Evolutionary conservation across 2,113 vertebrate species (phyloP), one percentile per base, ranked within the genome.

Genomic region (Syrmaticus mikado): DNA sequence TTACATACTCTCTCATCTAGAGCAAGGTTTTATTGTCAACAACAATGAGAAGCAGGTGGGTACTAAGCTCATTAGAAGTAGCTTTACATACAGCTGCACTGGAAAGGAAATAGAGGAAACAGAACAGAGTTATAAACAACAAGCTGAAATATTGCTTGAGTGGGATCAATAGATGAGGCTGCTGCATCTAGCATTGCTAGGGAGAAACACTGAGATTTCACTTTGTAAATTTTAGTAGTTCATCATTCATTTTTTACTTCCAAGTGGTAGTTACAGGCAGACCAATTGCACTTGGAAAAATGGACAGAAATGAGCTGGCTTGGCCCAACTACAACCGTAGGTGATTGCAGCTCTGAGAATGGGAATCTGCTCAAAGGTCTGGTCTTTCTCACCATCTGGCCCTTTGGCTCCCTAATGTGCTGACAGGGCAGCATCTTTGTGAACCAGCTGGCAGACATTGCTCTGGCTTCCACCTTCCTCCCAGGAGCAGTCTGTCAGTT

Each of bases 381-480:
- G 57, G 25, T 93, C 55, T 87, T 58, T 68, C 60, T 48, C 41
- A 89, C 95, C 94, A 96, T 96, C 96, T 97, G 97, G 89, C 52
- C 79, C 67, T 89, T 92, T 96, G 95, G 92, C 81, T 90, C 40
- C 77, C 72, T 30, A 41, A 57, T 45, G 67, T 83, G 80, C 92
- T 95, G 95, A 97, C 74, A 68, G 15, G 71, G 78, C 55, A 67
- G 74, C 58, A 78, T 95, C 75, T 61, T 57, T 85, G 46, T 82
- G 86, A 95, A 92, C 79, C 85, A 96, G 89, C 89, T 97, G 96
- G 93, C 87, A 91, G 57, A 41, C 65, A 10, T 28, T 41, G 55
- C 40, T 72, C 81, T 95, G 95, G 91, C 87, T 94, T 86, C 62
- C 30, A 65, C 65, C 45, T 94, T 91, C 53, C 73, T 72, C 62